phyloP scores from a whole-genome alignment of 2,888 invertebrate species.

The Sphecodes monilicornis region DNA sequence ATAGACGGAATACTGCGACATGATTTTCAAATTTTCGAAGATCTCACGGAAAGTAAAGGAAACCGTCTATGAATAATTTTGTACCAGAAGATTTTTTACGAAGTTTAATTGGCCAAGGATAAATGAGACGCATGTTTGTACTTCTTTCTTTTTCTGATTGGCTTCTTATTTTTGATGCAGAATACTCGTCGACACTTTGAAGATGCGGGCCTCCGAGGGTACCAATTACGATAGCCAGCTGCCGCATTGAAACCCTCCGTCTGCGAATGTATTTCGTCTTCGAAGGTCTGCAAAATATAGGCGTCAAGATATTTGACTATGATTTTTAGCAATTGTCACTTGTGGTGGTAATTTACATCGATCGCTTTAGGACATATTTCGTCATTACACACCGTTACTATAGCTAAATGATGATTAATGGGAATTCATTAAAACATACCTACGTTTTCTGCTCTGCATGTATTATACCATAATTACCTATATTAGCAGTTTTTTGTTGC shows the following conservation, averaged over 20 bases:
- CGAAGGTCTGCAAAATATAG: slow-evolving; percentile 21
- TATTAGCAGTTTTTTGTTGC: background rate
- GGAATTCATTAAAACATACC: background rate
- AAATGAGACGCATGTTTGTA: slow-evolving; percentile 31
- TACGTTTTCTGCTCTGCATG: no score
- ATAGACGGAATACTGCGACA: slow-evolving; percentile 23
- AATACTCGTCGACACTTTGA: slow-evolving; percentile 76
- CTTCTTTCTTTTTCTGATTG: slow-evolving; percentile 28
- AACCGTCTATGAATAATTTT: background rate
- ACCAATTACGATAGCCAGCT: slow-evolving; percentile 79
- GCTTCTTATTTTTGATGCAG: slow-evolving; percentile 67
- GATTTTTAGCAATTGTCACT: background rate
- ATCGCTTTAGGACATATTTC: background rate
- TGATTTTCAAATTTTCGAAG: background rate
- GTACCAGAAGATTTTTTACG: slow-evolving; percentile 19
- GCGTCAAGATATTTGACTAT: slow-evolving; percentile 25
- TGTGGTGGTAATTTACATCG: background rate
- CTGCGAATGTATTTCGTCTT: slow-evolving; percentile 38
- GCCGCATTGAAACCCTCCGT: slow-evolving; percentile 57
- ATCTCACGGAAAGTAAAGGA: background rate
- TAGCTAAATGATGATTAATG: background rate
- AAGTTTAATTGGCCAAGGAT: slow-evolving; percentile 41
- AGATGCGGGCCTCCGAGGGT: slow-evolving; percentile 79
- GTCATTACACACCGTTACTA: background rate
- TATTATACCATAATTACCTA: background rate